A percentile compares a stretch with the other conserved stretches of the same genome.
phyloP scores from a whole-genome alignment of 2,888 invertebrate species.

The Drosophila siamana region DNA sequence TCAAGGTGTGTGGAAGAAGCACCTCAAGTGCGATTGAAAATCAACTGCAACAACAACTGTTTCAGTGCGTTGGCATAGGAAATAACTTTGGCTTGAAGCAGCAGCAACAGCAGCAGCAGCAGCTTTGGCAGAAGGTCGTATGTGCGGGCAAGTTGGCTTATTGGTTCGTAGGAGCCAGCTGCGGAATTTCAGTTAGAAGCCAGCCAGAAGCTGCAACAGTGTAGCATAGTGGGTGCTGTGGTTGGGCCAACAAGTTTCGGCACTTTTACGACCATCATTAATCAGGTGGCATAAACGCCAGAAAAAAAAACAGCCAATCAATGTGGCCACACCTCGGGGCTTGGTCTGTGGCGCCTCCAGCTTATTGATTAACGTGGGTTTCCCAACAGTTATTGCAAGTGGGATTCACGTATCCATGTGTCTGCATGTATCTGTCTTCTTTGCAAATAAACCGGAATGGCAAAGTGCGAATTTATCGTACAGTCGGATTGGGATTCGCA shows the following conservation, averaged over 20 bases:
- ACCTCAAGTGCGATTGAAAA: slow-evolving; percentile 74
- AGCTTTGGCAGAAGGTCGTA: slow-evolving; percentile 28
- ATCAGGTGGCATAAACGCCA: slow-evolving; percentile 53
- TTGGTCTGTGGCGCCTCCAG: slow-evolving; percentile 36
- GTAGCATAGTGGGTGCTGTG: slow-evolving; percentile 45
- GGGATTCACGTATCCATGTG: background rate
- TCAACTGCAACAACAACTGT: slow-evolving; percentile 38
- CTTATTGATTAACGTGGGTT: slow-evolving; percentile 65
- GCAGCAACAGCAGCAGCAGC: too few relatives aligned
- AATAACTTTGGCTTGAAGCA: slow-evolving; percentile 48
- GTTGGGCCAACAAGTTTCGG: slow-evolving; percentile 44
- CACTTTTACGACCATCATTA: slow-evolving; percentile 62
- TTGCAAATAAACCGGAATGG: slow-evolving; percentile 17
- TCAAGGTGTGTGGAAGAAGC: slow-evolving; percentile 71
- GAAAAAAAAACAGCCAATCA: slow-evolving; percentile 49
- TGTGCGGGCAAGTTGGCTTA: slow-evolving; percentile 7
- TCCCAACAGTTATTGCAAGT: slow-evolving; percentile 13
- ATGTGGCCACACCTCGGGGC: slow-evolving; percentile 56
- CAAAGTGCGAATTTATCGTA: slow-evolving; percentile 31
- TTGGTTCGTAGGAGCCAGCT: slow-evolving; percentile 14
- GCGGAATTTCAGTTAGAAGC: slow-evolving; percentile 6
- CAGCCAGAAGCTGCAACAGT: slow-evolving; percentile 17
- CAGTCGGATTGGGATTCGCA: slow-evolving; percentile 2
- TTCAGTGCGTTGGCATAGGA: slow-evolving; percentile 76
- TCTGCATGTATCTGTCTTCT: background rate